phyloP scores from a whole-genome alignment of 2,888 invertebrate genomes.

The Megalurothrips usitatus region DNA sequence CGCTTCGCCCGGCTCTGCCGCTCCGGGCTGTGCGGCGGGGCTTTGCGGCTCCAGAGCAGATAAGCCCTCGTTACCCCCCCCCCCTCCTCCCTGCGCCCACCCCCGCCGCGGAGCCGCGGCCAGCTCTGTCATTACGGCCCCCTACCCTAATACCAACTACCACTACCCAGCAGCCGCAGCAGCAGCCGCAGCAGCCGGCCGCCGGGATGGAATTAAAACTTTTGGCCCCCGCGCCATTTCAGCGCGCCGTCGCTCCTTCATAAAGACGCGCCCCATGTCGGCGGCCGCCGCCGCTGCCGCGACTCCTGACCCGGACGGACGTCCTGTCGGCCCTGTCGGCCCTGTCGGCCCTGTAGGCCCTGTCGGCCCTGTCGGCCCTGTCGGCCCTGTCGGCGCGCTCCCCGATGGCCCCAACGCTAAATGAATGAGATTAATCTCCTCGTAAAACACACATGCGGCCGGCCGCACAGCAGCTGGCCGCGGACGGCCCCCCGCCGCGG shows the following conservation, averaged over 20 bases:
- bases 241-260: background rate
- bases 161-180: background rate
- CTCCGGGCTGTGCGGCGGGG: too few species aligned
- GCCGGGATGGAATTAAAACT: conserved; percentile 20
- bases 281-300: background rate
- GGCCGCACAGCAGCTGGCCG: background rate
- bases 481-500: background rate
- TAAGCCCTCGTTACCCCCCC: conserved; percentile 9
- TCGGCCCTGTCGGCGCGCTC: background rate
- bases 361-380: too few species aligned
- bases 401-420: background rate
- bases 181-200: background rate
- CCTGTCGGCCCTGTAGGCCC: too few species aligned
- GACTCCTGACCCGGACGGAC: background rate
- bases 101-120: too few species aligned
- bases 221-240: background rate
- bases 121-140: background rate
- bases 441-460: background rate
- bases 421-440: conserved; percentile 1
- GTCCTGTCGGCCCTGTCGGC: background rate
- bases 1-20: too few species aligned
- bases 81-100: too few species aligned
- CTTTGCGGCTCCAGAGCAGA: background rate
- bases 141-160: conserved; percentile 17
- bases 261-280: background rate